Percentiles rank a stretch among this genome's conserved stretches.
phyloP scores from a whole-genome alignment of 2,888 invertebrate genomes.

The Cistogaster globosa region DNA sequence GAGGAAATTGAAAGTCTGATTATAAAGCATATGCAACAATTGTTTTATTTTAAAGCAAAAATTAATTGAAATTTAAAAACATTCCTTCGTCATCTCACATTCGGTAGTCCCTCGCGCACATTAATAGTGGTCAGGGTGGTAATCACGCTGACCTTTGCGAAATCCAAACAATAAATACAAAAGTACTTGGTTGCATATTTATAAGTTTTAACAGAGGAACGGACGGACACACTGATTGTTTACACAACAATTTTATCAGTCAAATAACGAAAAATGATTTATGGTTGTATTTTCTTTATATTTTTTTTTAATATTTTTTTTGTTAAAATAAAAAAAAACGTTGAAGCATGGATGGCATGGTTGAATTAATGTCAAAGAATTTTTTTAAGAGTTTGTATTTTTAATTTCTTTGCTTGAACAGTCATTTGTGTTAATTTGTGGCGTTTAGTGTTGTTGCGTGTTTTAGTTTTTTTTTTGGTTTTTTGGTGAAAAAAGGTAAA shows the following conservation, averaged over 20 bases:
- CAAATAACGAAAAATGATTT: constrained; percentile 61
- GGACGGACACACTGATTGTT: constrained; percentile 45
- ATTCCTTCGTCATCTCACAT: not conserved
- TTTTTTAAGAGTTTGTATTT: constrained; percentile 45
- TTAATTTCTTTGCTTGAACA: constrained; percentile 53
- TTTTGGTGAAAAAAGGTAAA: constrained; percentile 14
- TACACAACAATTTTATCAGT: constrained; percentile 68
- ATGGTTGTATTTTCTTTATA: constrained; percentile 45
- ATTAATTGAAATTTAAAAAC: constrained; percentile 37
- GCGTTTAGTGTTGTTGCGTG: constrained; percentile 47
- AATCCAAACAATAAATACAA: constrained; percentile 38
- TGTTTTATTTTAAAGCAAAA: constrained; percentile 33
- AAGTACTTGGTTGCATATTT: constrained; percentile 43
- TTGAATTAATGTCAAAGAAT: constrained; percentile 58
- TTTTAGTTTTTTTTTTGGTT: constrained; percentile 14
- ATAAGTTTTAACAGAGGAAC: constrained; percentile 8
- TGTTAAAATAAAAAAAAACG: constrained; percentile 32
- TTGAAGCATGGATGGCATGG: constrained; percentile 27
- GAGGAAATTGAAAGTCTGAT: constrained; percentile 66
- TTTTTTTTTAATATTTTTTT: constrained; percentile 10
- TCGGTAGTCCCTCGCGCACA: not conserved
- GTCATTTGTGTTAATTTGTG: constrained; percentile 62
- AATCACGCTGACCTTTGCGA: constrained; percentile 63
- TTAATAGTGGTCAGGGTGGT: constrained; percentile 6
- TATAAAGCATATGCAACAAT: constrained; percentile 62